Evolutionary conservation across 2,888 invertebrate species (phyloP).

Genomic region (Drosophila nr. perissopoda): DNA sequence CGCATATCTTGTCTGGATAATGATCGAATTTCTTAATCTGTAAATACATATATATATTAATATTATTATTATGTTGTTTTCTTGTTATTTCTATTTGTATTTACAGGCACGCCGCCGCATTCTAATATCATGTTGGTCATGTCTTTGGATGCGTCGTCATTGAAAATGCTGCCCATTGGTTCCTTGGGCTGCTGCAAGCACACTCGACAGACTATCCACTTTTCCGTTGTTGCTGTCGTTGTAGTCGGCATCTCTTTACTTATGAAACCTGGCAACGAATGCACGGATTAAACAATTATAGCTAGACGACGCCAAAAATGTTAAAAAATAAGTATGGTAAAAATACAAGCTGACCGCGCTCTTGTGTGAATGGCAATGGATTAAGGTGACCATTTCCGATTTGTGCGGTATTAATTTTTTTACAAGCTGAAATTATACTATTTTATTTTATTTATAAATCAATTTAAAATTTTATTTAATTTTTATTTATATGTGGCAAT

Average conservation of each 20-base stretch:
- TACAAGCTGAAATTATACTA: background rate
- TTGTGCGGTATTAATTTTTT: constrained; percentile 13
- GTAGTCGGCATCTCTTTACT: constrained; percentile 51
- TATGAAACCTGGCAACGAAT: constrained; percentile 8
- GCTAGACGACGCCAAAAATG: constrained; percentile 54
- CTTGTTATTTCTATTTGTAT: constrained; percentile 20
- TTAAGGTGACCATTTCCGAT: constrained; percentile 34
- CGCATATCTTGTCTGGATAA: constrained; percentile 82
- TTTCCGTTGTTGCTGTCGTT: constrained; percentile 62
- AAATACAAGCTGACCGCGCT: constrained; percentile 59
- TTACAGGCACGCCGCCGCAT: constrained; percentile 83
- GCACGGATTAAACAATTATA: constrained; percentile 29
- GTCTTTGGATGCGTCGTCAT: constrained; percentile 77
- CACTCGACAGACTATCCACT: constrained; percentile 82
- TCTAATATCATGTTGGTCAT: constrained; percentile 82
- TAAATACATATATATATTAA: background rate
- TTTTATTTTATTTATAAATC: background rate
- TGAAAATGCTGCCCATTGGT: constrained; percentile 79
- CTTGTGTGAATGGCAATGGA: constrained; percentile 51
- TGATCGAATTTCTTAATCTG: constrained; percentile 82
- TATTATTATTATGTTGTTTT: background rate
- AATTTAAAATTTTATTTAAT: background rate
- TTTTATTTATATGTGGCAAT: background rate
- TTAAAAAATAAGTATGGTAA: constrained; percentile 36
- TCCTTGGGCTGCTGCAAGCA: constrained; percentile 81